A percentile compares a stretch with the other conserved stretches of the same genome.
These are phyloP conservation scores for Enhydra lutris DNA, from an alignment of 2,113 vertebrate species.

Conservation along the genomic window DNA sequence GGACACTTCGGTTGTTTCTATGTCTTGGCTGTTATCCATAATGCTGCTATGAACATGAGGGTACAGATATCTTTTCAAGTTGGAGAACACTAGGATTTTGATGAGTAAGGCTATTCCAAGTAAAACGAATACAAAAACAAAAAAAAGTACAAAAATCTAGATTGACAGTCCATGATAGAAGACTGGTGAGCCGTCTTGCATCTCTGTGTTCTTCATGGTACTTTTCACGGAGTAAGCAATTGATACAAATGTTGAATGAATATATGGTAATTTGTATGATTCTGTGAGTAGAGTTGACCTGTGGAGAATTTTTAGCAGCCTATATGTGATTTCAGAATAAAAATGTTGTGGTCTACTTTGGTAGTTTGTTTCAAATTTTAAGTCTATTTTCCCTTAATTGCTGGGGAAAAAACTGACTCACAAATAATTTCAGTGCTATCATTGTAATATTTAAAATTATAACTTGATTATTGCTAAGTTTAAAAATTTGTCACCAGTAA, in stretches of 20 bases:
- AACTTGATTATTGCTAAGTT: neutral
- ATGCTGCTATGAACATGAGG: neutral
- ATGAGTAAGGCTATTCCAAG: neutral
- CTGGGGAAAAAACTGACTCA: neutral
- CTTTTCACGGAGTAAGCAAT: neutral
- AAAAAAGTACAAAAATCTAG: neutral
- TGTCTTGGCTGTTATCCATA: neutral
- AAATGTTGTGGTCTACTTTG: neutral
- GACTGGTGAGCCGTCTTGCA: neutral
- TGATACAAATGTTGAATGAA: neutral
- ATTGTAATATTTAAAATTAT: neutral
- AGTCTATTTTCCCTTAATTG: neutral
- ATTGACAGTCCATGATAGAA: neutral
- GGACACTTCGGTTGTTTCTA: neutral
- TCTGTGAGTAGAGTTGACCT: neutral
- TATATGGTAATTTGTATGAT: neutral
- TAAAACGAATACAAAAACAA: neutral
- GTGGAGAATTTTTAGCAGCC: neutral
- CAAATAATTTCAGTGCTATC: neutral
- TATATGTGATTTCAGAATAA: neutral
- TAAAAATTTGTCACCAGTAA: neutral
- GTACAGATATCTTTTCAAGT: neutral
- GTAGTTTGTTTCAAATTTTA: conserved; percentile 17
- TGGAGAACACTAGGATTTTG: neutral
- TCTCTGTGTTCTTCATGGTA: neutral